Conservation (phyloP, 2,113 vertebrate species). For the Psammodynastes pulverulentus region DNA sequence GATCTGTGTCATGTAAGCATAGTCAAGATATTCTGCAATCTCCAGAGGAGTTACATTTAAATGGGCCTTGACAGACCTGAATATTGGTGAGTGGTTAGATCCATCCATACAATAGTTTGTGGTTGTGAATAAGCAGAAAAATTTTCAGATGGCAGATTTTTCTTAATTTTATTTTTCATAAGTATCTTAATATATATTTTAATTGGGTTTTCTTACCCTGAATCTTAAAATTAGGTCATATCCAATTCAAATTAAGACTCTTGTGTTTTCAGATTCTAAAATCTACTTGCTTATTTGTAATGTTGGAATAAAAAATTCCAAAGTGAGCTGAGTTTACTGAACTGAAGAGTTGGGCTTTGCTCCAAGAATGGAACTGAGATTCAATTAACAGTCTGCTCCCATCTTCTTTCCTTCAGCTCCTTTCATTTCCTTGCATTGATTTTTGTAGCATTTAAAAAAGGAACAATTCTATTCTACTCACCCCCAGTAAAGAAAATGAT, state of each 20-base stretch:
- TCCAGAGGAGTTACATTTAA: background rate
- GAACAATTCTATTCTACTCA: background rate
- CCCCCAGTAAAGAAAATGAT: background rate
- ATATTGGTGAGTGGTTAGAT: background rate
- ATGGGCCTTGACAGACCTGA: background rate
- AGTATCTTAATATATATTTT: background rate
- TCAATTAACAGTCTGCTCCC: slow-evolving; percentile 5
- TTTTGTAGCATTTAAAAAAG: slow-evolving; percentile 18
- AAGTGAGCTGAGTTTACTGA: background rate
- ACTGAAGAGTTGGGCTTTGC: slow-evolving; percentile 1
- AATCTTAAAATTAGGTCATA: background rate
- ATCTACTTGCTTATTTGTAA: background rate
- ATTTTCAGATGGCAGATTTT: background rate
- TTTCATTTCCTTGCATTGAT: slow-evolving; percentile 8
- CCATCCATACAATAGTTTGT: background rate
- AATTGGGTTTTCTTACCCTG: background rate
- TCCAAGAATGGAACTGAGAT: slow-evolving; percentile 10
- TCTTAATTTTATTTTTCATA: background rate
- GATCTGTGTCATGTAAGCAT: background rate
- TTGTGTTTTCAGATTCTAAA: background rate
- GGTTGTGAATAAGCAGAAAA: background rate
- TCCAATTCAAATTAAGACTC: background rate
- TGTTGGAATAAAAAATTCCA: background rate
- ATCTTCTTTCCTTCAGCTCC: slow-evolving; percentile 15
- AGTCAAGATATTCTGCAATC: background rate